Percentiles rank a stretch among this genome's conserved stretches.
Evolutionary conservation across 2,797 vertebrate species (phyloP).

Genomic region (Cossypha niveicapilla): DNA sequence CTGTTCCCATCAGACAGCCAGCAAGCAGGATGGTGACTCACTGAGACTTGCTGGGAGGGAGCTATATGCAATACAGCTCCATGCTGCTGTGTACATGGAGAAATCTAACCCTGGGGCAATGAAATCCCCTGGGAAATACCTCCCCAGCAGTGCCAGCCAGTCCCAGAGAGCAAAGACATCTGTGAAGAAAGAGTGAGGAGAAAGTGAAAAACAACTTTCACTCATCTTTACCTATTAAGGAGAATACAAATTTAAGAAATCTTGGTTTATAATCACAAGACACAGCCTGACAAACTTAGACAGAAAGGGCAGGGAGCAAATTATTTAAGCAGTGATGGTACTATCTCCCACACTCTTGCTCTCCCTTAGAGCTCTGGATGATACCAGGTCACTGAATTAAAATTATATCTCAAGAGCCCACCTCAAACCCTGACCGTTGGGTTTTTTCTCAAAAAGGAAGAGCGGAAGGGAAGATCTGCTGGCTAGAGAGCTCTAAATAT

Average conservation of each 20-base stretch:
- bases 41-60: not conserved
- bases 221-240: constrained; percentile 43
- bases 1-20: not conserved
- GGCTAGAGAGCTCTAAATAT: not conserved
- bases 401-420: not conserved
- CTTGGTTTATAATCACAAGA: constrained; percentile 10
- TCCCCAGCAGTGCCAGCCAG: not conserved
- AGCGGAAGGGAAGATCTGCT: not conserved
- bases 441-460: not conserved
- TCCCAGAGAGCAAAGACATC: not conserved
- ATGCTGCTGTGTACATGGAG: not conserved
- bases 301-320: constrained; percentile 55
- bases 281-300: constrained; percentile 38
- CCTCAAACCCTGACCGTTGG: not conserved
- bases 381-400: not conserved
- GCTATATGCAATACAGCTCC: not conserved
- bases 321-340: constrained; percentile 1
- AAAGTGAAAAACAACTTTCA: not conserved
- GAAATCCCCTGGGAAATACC: not conserved
- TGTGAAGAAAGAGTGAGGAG: not conserved
- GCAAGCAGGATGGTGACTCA: not conserved
- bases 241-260: constrained; percentile 48
- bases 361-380: not conserved
- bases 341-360: not conserved
- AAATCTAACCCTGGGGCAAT: not conserved